phyloP scores from a whole-genome alignment of 37 sponge, comb jelly and placozoan species.

The Mnemiopsis leidyi region DNA sequence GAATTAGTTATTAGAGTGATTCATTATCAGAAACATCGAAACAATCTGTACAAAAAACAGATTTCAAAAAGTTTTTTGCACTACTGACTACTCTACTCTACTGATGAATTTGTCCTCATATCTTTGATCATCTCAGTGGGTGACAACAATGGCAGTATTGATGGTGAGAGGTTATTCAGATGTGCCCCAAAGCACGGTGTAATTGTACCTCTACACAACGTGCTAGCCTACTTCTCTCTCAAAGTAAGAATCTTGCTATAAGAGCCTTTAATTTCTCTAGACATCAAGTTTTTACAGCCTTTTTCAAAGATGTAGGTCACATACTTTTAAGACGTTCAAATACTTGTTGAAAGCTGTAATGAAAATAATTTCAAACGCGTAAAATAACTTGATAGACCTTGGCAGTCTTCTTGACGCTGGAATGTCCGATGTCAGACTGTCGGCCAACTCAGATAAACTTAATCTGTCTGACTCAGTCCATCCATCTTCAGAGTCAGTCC shows the following conservation, averaged over 20 bases:
- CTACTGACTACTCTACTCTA: too few species aligned
- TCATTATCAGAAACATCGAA: too few species aligned
- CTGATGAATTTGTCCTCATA: too few species aligned
- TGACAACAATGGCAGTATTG: not conserved
- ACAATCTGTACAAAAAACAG: too few species aligned
- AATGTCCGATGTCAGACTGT: not conserved
- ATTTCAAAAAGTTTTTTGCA: too few species aligned
- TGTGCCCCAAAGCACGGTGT: slow-evolving; percentile 13
- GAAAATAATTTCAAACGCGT: not conserved
- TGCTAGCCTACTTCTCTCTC: not conserved
- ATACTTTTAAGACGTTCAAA: not conserved
- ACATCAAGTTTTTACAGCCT: not conserved
- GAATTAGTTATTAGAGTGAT: too few species aligned
- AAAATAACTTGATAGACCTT: not conserved
- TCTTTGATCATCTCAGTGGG: slow-evolving; percentile 34
- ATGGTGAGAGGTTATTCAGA: slow-evolving; percentile 37
- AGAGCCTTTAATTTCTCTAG: not conserved
- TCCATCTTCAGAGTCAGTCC: not conserved
- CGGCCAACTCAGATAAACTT: not conserved
- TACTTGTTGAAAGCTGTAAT: not conserved
- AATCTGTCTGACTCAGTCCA: not conserved
- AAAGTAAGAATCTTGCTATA: not conserved
- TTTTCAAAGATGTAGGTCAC: not conserved
- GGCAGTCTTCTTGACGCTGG: not conserved
- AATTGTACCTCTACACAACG: not conserved